A percentile compares a stretch with the other conserved stretches of the same genome.
phyloP scores from a whole-genome alignment of 2,113 vertebrate species.

The Galbula dea region DNA sequence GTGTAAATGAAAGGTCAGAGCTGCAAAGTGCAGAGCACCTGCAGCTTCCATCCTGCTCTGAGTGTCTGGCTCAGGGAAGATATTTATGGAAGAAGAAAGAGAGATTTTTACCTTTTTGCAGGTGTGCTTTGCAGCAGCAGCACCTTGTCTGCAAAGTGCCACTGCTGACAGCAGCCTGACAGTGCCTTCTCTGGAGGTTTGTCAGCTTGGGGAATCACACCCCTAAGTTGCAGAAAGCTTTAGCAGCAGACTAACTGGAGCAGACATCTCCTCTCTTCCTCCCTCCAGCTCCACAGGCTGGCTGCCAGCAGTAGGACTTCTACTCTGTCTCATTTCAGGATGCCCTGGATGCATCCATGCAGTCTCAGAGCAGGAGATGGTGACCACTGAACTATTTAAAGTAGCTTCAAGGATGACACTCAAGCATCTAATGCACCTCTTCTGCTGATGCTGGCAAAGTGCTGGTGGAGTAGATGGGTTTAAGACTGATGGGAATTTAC shows the following conservation, averaged over 20 bases:
- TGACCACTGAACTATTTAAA: constrained; percentile 66
- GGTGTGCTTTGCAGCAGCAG: not conserved
- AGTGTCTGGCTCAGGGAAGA: not conserved
- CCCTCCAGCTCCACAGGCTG: not conserved
- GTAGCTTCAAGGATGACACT: not conserved
- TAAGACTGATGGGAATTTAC: not conserved
- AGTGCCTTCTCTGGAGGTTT: not conserved
- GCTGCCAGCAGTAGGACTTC: not conserved
- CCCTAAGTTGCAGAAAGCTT: not conserved
- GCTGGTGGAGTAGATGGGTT: constrained; percentile 32
- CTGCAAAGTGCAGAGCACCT: not conserved
- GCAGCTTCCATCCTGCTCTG: not conserved
- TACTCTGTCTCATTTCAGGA: not conserved
- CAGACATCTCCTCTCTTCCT: not conserved
- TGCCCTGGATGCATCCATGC: not conserved
- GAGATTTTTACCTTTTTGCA: not conserved
- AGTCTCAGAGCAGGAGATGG: constrained; percentile 45
- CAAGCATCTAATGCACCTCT: constrained; percentile 13
- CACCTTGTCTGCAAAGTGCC: not conserved
- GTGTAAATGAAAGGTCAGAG: not conserved
- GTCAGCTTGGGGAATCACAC: too few relatives aligned
- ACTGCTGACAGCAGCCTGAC: not conserved
- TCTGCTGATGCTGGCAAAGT: constrained; percentile 55
- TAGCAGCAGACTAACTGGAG: not conserved
- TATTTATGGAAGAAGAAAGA: not conserved